phyloP scores from a whole-genome alignment of 2,797 vertebrate species.

The Gymnoscopelus microlampas region DNA sequence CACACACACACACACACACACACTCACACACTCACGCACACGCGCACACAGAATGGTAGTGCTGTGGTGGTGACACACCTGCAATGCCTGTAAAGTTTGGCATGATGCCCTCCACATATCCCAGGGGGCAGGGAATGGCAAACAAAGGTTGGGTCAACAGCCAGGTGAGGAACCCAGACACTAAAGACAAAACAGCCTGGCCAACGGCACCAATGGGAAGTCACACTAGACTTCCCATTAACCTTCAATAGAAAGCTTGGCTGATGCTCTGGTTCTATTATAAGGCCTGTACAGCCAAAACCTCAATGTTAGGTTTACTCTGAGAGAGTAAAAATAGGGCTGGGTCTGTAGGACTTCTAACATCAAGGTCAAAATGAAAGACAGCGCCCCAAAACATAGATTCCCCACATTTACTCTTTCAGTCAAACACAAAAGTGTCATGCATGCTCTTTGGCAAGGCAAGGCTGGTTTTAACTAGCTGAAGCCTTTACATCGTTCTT shows the following conservation, averaged over 20 bases:
- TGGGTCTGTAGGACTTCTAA: constrained; percentile 47
- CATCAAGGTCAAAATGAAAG: constrained; percentile 63
- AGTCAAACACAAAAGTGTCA: background rate
- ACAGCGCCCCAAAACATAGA: constrained; percentile 16
- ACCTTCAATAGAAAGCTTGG: constrained; percentile 54
- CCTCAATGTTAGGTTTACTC: constrained; percentile 62
- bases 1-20: constrained; percentile 26
- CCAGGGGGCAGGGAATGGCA: constrained; percentile 63
- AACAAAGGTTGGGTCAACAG: constrained; percentile 70
- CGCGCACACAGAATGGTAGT: constrained; percentile 44
- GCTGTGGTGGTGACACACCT: constrained; percentile 76
- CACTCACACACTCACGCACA: constrained; percentile 43
- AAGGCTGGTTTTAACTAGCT: background rate
- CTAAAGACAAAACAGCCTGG: constrained; percentile 50
- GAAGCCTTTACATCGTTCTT: background rate
- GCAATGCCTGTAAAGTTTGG: constrained; percentile 70
- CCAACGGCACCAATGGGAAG: constrained; percentile 38
- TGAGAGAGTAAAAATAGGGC: constrained; percentile 65
- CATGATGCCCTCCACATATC: constrained; percentile 54
- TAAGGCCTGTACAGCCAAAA: constrained; percentile 33
- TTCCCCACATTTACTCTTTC: constrained; percentile 1
- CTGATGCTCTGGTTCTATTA: constrained; percentile 41
- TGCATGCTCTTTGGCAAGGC: constrained; percentile 1
- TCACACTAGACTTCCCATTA: constrained; percentile 51
- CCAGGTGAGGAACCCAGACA: constrained; percentile 67